Evolutionary conservation across 2,113 vertebrate species (phyloP).

Genomic region (Cheilinus undulatus): DNA sequence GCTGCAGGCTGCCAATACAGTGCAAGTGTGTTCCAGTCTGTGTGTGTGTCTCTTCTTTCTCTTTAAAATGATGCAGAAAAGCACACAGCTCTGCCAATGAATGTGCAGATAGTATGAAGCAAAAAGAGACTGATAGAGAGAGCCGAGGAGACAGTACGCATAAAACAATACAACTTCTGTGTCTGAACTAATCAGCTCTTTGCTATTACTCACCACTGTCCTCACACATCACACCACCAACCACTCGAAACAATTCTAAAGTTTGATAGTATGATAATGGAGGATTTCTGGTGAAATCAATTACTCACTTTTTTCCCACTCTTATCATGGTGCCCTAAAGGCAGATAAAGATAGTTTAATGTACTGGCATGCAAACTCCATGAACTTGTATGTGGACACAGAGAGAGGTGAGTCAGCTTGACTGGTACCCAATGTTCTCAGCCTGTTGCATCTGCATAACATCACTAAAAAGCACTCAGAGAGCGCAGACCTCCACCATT

Average conservation of each 20-base stretch:
- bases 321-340: too few species aligned
- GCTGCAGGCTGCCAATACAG: constrained; percentile 15
- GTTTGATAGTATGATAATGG: not conserved
- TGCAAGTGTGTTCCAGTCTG: not conserved
- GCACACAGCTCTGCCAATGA: not conserved
- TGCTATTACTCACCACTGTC: constrained; percentile 36
- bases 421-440: too few species aligned
- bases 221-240: constrained; percentile 31
- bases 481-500: too few species aligned
- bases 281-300: too few species aligned
- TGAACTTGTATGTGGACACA: too few species aligned
- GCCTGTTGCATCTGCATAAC: too few species aligned
- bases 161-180: constrained; percentile 56
- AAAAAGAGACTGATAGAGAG: constrained; percentile 6
- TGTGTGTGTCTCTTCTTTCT: constrained; percentile 10
- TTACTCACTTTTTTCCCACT: too few species aligned
- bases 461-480: too few species aligned
- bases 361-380: too few species aligned
- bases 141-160: constrained; percentile 35
- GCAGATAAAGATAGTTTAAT: too few species aligned
- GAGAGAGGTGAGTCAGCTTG: too few species aligned
- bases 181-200: constrained; percentile 30
- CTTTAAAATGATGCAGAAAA: constrained; percentile 17
- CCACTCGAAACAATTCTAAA: not conserved
- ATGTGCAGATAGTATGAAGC: not conserved